Evolutionary conservation across 23 tunicate species (phyloP), one percentile per base, ranked within the genome.

Genomic region (Trididemnum clinides): DNA sequence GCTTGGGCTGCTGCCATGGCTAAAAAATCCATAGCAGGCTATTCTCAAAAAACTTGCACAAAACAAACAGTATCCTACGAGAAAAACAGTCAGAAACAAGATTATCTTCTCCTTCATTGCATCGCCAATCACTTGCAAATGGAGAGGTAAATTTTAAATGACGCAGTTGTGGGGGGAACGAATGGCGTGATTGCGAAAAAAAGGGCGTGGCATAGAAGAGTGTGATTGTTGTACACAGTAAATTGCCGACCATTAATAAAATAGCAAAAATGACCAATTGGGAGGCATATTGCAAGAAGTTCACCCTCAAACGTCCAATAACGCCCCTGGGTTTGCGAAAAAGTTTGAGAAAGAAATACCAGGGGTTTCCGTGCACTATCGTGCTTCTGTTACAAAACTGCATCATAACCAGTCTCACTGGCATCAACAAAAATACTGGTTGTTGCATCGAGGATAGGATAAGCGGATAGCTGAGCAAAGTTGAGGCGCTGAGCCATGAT

Each of bases 41-140:
- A 63, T 63, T 63, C 7, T 22, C 23, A 22, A n/a, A 63, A 63
- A 63, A 63, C 21, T 23, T 37, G 15, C 15, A 10, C 12, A 44
- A 44, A 44, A 44, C 54, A 15, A 15, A 44, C 12, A 15, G 12
- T 7, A 5, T 62, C 22, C 15, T 62, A 7, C 54, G 10, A 6
- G 77, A 30, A 4, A 74, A 25, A 39, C 5, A 74, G 59, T 74
- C 81, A 38, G 81, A 57, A 7, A 39, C 81, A n/a, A 30, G 12
- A 31, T 69, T 69, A 6, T 69, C 76, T 5, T 15, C 5, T 30
- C 76, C 76, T 69, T 10, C 5, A 4, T 36, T 6, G 23, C 38
- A 28, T 23, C 57, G 57, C 25, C 37, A 2, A 6, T 74, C 59
- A n/a, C 30, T 39, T 23, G 57, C 38, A 23, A 38, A 74, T 28